A percentile compares a stretch with the other conserved stretches of the same genome.
Evolutionary conservation across 92 coral and sea anemone genomes (phyloP).

Genomic region (Zoanthus sociatus): DNA sequence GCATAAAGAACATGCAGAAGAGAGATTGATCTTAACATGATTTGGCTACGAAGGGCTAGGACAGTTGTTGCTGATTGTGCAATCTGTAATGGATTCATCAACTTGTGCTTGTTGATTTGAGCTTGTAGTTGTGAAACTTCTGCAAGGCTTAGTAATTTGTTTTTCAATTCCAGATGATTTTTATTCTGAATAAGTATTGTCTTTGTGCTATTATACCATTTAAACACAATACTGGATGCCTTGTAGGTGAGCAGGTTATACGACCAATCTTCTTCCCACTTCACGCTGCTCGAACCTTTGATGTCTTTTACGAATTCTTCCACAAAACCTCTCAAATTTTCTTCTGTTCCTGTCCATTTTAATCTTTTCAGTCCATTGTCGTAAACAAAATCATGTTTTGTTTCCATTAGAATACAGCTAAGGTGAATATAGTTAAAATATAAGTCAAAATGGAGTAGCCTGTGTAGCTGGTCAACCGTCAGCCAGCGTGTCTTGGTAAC

Average conservation of each 20-base stretch:
- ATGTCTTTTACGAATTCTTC: constrained; percentile 25
- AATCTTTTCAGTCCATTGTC: not conserved
- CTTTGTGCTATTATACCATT: constrained; percentile 48
- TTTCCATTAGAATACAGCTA: no score
- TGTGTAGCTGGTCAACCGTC: no score
- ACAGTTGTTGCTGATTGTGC: constrained; percentile 8
- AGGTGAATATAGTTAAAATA: no score
- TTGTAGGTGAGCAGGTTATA: constrained; percentile 45
- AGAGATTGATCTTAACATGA: constrained; percentile 5
- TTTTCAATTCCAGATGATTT: constrained; percentile 40
- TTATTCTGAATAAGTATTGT: constrained; percentile 13
- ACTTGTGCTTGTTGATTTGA: constrained; percentile 21
- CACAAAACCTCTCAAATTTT: constrained; percentile 25
- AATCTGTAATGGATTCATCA: constrained; percentile 11
- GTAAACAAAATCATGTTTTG: no score
- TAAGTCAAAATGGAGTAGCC: no score
- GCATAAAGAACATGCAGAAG: constrained; percentile 25
- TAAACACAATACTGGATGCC: constrained; percentile 45
- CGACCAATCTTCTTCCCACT: constrained; percentile 45
- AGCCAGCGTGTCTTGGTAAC: no score
- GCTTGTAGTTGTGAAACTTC: constrained; percentile 25
- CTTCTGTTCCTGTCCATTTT: constrained; percentile 37
- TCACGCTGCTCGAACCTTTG: constrained; percentile 36
- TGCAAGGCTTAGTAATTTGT: constrained; percentile 18
- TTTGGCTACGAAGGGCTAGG: constrained; percentile 17